Conservation (phyloP, 2,888 invertebrate species). For the Monoplex corrugatus region DNA sequence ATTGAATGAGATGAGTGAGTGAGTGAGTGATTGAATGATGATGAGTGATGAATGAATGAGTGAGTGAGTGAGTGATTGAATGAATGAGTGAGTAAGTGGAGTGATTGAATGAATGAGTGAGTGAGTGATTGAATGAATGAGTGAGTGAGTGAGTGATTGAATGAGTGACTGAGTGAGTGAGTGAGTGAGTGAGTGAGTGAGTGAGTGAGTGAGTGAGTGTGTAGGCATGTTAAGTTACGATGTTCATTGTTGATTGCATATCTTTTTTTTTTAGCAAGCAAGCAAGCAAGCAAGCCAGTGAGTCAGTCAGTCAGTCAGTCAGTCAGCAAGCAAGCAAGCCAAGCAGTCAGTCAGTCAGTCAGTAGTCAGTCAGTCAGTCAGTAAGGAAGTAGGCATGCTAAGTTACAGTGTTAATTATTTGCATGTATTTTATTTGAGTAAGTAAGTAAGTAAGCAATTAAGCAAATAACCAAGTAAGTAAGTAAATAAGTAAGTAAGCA, state of each 20-base stretch:
- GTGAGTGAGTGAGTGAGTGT: constrained; percentile 2
- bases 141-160: constrained; percentile 5
- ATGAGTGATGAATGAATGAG: no score
- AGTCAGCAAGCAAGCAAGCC: neutral
- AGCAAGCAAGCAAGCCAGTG: neutral
- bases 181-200: constrained; percentile 20
- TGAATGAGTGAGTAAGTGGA: no score
- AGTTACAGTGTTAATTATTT: no score
- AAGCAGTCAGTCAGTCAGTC: no score
- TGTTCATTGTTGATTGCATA: neutral
- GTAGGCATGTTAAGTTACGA: neutral
- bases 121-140: no score
- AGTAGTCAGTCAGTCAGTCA: neutral
- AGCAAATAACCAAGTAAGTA: no score
- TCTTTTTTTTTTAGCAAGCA: neutral
- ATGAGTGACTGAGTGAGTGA: neutral
- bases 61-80: no score
- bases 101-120: no score
- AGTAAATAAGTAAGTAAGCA: no score
- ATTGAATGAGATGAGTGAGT: neutral
- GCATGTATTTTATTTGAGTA: no score
- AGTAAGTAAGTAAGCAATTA: no score
- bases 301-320: neutral
- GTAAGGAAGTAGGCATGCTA: no score
- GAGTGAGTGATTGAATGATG: neutral